These are phyloP conservation scores for Agrochola litura DNA, from an alignment of 2,888 invertebrate species.

Conservation along the genomic window DNA sequence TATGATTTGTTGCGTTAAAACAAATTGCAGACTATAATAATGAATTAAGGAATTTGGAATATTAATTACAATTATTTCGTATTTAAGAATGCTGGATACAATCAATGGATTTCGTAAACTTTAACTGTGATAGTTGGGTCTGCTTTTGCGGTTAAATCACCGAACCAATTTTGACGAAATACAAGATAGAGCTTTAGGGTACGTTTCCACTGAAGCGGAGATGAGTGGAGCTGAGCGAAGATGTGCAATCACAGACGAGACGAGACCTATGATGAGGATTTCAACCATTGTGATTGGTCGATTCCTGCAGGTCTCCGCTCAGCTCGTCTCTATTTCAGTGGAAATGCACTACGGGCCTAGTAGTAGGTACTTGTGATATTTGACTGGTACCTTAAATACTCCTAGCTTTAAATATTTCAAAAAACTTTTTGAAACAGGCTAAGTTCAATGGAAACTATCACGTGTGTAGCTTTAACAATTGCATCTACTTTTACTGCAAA, in stretches of 20 bases:
- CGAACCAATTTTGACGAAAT: background rate
- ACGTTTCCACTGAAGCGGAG: too few relatives aligned
- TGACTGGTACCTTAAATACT: background rate
- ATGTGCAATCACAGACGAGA: too few relatives aligned
- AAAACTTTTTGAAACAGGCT: background rate
- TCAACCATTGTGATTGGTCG: too few relatives aligned
- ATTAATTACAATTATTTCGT: conserved; percentile 30
- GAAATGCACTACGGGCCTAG: background rate
- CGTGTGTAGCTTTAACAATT: background rate
- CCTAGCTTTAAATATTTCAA: background rate
- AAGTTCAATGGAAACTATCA: background rate
- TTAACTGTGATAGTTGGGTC: conserved; percentile 1
- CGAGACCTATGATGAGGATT: too few relatives aligned
- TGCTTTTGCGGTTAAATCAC: background rate
- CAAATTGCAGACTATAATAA: conserved; percentile 43
- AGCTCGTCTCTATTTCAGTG: too few relatives aligned
- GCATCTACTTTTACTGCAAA: background rate
- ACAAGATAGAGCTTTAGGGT: background rate
- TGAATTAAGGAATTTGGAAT: conserved; percentile 51
- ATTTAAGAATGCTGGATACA: conserved; percentile 28
- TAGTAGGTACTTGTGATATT: background rate
- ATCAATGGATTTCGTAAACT: conserved; percentile 24
- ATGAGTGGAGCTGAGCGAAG: too few relatives aligned
- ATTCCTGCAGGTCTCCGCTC: too few relatives aligned
- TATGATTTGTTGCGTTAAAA: conserved; percentile 59